These are phyloP conservation scores for Hermaeophaga mercurialis DNA, from an alignment of 2,888 invertebrate genomes.

Conservation along the genomic window DNA sequence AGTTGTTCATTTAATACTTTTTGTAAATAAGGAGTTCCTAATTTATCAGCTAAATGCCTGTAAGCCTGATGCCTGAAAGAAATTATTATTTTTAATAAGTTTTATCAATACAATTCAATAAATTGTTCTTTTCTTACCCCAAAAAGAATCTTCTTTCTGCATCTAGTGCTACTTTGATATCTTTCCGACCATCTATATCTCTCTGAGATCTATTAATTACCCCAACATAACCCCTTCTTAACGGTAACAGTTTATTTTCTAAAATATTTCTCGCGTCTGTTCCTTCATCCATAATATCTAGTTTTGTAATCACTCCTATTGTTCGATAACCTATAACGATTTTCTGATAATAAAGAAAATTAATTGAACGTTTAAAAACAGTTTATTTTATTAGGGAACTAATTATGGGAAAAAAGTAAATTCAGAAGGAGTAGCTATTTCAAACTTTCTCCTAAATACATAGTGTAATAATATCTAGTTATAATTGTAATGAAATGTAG, in stretches of 20 bases:
- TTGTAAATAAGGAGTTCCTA: conserved; percentile 97
- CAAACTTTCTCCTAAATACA: background rate
- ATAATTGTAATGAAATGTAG: background rate
- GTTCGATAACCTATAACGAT: conserved; percentile 82
- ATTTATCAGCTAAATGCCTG: conserved; percentile 94
- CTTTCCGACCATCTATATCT: conserved; percentile 97
- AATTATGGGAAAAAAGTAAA: too few species aligned
- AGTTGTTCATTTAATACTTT: conserved; percentile 96
- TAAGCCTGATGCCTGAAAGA: conserved; percentile 84
- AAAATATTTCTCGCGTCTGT: conserved; percentile 98
- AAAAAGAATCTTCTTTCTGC: conserved; percentile 98
- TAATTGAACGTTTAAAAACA: too few species aligned
- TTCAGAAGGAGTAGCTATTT: too few species aligned
- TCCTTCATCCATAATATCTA: conserved; percentile 99
- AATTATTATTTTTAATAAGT: background rate
- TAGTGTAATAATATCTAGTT: background rate
- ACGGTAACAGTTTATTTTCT: conserved; percentile 93
- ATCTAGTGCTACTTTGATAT: conserved; percentile 90
- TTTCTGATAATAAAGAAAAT: too few species aligned
- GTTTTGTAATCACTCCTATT: conserved; percentile 98
- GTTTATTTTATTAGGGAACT: background rate
- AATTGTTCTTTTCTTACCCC: conserved; percentile 60
- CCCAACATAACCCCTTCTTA: conserved; percentile 95
- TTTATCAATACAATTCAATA: too few species aligned
- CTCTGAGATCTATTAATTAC: conserved; percentile 99